These are phyloP conservation scores for Scaptomyza parva DNA, from an alignment of 2,888 invertebrate species.

Conservation along the genomic window DNA sequence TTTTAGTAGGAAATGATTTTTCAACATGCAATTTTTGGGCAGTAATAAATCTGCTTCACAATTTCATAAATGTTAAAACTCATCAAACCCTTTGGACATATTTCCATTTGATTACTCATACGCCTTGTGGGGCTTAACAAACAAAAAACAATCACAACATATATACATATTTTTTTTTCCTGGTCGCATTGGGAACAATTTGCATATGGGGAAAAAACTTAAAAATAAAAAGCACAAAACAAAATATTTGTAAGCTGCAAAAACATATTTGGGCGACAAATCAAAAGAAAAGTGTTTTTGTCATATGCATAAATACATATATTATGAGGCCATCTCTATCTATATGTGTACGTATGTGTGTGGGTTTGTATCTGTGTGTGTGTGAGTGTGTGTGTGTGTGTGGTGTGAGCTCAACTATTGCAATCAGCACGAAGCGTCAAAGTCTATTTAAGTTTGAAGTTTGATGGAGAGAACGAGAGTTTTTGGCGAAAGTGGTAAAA, in stretches of 20 bases:
- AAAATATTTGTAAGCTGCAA: too few species aligned
- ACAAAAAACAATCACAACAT: constrained; percentile 9
- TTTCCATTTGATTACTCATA: constrained; percentile 29
- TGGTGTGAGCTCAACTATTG: constrained; percentile 59
- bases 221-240: too few species aligned
- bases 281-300: constrained; percentile 48
- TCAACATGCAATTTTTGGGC: neutral
- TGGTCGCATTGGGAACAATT: constrained; percentile 9
- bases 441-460: constrained; percentile 74
- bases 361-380: constrained; percentile 13
- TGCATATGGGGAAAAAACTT: constrained; percentile 16
- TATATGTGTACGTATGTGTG: neutral
- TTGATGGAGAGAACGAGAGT: constrained; percentile 9
- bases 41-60: neutral
- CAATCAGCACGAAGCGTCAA: constrained; percentile 77
- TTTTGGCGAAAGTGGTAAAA: constrained; percentile 65
- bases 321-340: constrained; percentile 39
- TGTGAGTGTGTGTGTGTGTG: constrained; percentile 11
- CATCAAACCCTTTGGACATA: constrained; percentile 1
- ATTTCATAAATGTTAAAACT: constrained; percentile 7
- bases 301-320: constrained; percentile 62
- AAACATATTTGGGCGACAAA: constrained; percentile 36
- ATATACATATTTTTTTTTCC: constrained; percentile 13
- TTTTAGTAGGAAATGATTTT: neutral
- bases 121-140: constrained; percentile 21